Evolutionary conservation across 2,888 invertebrate genomes (phyloP).

Genomic region (Nomada hirtipes): DNA sequence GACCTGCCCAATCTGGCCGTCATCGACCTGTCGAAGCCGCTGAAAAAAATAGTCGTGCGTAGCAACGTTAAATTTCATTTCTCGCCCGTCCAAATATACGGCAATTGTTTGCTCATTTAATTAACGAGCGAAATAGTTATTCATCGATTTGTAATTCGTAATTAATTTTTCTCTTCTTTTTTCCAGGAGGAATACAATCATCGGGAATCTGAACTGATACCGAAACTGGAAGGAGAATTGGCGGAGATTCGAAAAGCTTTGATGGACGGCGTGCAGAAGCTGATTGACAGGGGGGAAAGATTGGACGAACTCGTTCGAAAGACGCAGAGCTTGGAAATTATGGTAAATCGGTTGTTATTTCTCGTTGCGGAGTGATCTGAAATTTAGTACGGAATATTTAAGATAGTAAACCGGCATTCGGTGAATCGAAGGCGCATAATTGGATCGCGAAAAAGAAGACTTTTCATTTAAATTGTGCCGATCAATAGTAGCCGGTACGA

Average conservation of each 20-base stretch:
- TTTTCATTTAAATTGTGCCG: constrained; percentile 14
- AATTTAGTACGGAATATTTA: too few species aligned
- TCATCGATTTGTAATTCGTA: too few species aligned
- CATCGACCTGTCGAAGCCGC: constrained; percentile 71
- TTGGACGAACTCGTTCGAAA: constrained; percentile 77
- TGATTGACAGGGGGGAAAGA: constrained; percentile 75
- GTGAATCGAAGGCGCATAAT: too few species aligned
- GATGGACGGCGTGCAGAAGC: constrained; percentile 74
- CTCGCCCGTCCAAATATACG: too few species aligned
- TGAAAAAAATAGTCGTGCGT: constrained; percentile 73
- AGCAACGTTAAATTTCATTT: background rate
- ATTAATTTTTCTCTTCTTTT: too few species aligned
- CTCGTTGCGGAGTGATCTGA: too few species aligned
- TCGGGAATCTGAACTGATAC: constrained; percentile 54
- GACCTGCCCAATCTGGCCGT: constrained; percentile 65
- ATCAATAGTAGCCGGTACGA: constrained; percentile 36
- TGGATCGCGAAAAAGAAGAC: too few species aligned
- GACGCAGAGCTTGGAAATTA: constrained; percentile 75
- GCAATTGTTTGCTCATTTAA: too few species aligned
- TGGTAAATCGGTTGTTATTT: constrained; percentile 61
- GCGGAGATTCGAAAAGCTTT: constrained; percentile 71
- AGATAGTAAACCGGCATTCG: background rate
- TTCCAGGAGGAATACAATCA: constrained; percentile 71
- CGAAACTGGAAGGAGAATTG: constrained; percentile 69
- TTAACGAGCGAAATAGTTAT: background rate